Evolutionary conservation across 2,888 invertebrate species (phyloP), one percentile per base, ranked within the genome.

Genomic region (Eupithecia pulchellata): DNA sequence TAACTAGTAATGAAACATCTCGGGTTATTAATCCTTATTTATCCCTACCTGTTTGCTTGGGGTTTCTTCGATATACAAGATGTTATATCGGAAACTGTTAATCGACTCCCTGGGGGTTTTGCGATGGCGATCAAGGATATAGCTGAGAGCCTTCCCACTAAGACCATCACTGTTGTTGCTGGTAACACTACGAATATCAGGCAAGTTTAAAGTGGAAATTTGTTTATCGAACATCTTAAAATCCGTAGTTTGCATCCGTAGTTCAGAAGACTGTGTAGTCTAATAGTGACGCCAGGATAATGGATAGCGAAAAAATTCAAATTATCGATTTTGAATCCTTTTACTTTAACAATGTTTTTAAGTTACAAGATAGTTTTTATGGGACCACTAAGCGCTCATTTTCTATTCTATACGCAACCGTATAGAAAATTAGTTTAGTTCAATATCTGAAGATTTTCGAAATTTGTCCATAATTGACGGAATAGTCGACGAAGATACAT

Each of bases 151-250:
- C 72, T 94, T 61, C 91, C 93, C 0, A 78, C 90, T 9, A 91
- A 85, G 67, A 84, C 87, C 20, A 80, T 93, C 30, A 89, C 89
- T 39, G 85, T 93, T 61, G 92, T 94, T 4, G 84, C 87, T 62
- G 93, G 93, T 6, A 91, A 92, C 73, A 89, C 92, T 8, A 90
- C 92, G 1, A 85, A 87, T 66, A 88, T 93, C 75, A 89, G 91
- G 94, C 89, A 82, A 69, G 69, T 61, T 20, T 25, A 32, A 36
- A n/a, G n/a, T n/a, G n/a, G n/a, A n/a, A n/a, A n/a, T n/a, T n/a
- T n/a, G n/a, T n/a, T n/a, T n/a, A n/a, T n/a, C n/a, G n/a, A n/a
- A 20, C 47, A 11, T 20, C 11, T 3, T 47, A 9, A 20, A 20
- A 47, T n/a, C n/a, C 42, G n/a, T n/a, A n/a, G n/a, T n/a, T n/a